Evolutionary conservation across 1,140 invertebrate genomes (phyloP), one percentile per base, ranked within the genome.

Genomic region (Armadillidium nasatum): DNA sequence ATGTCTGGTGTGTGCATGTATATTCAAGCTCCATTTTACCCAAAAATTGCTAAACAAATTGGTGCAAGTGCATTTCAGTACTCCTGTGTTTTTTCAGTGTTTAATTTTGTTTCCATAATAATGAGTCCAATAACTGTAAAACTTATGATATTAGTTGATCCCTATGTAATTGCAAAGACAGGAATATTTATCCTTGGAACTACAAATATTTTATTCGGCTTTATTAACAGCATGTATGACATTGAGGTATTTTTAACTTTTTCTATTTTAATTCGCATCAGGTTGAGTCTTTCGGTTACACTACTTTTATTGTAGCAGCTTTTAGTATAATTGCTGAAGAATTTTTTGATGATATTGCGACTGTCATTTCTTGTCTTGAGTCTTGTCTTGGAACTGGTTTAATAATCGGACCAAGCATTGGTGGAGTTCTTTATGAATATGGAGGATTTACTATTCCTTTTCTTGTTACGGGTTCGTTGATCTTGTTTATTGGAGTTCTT

Each of bases 361-460:
- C 46, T 22, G 67, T 60, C 33, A 60, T 73, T 60, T 44, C 72
- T 10, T 46, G 46, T 19, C 19, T 73, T 9, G 72, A 73, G 44
- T 60, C 72, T 10, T 50, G 72, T 44, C 67, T 73, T n/a, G 72
- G 72, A 10, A 60, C 67, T 0, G 72, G 72, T 10, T 60, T 73
- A 9, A 73, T 73, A 23, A 60, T 82, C 21, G 83, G 83, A 6
- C 83, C 83, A 2, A 76, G 78, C 13, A 70, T 83, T 13, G 83
- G 83, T 15, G 83, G 83, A 22, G 81, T 79, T 13, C 72, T 84
- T 69, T 80, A 83, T 21, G 80, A 82, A 79, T 71, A 78, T 50
- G 83, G 83, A 46, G 83, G 83, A 15, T 84, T 82, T 77, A 82
- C 80, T 71, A 50, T 83, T 43, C 83, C 83, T 44, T 84, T 84